Evolutionary conservation across 2,888 invertebrate genomes (phyloP).

Genomic region (Lutraria lutraria): DNA sequence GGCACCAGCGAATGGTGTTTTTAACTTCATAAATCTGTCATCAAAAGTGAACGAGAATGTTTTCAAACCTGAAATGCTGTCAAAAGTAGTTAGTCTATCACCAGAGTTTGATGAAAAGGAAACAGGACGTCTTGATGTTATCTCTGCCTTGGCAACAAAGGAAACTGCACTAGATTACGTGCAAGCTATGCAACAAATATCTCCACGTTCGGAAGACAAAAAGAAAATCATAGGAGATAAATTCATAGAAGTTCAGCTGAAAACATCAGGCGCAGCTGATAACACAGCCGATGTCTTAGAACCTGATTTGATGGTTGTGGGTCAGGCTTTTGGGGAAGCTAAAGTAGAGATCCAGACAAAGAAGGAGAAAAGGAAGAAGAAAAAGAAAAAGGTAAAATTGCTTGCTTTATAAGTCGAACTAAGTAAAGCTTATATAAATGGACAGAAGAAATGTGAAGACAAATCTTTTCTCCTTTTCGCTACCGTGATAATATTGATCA

Average conservation of each 20-base stretch:
- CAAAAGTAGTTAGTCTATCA: no score
- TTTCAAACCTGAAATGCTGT: no score
- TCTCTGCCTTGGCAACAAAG: no score
- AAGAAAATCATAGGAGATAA: no score
- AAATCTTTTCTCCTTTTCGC: no score
- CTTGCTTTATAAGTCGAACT: not conserved
- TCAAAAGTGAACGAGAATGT: no score
- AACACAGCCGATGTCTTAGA: no score
- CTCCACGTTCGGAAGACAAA: not conserved
- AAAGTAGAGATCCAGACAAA: not conserved
- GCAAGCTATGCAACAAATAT: not conserved
- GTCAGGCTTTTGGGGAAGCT: not conserved
- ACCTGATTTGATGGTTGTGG: not conserved
- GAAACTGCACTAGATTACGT: not conserved
- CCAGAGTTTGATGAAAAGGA: not conserved
- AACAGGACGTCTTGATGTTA: not conserved
- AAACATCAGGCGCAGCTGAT: no score
- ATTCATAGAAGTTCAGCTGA: no score
- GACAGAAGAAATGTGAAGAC: not conserved
- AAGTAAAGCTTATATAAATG: not conserved
- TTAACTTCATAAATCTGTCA: no score
- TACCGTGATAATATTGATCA: no score
- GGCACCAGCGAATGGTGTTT: no score
- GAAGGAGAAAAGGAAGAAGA: not conserved
- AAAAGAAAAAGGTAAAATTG: not conserved